Percentiles rank a stretch among this genome's conserved stretches.
Evolutionary conservation across 2,113 vertebrate species (phyloP).

Genomic region (Xyrauchen texanus): DNA sequence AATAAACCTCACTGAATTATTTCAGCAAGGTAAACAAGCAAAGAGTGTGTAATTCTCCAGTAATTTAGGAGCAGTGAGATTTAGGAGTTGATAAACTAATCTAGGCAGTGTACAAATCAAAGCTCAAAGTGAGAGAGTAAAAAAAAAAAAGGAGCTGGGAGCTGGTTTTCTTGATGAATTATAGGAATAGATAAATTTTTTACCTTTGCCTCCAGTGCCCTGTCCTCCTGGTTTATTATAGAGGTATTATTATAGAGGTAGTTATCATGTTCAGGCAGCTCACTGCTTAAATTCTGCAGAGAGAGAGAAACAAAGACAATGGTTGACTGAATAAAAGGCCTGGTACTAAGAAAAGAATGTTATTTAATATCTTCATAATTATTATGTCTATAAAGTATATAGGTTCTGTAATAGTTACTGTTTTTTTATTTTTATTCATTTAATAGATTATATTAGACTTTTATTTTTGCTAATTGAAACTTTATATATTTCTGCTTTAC

Average conservation of each 20-base stretch:
- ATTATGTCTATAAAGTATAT: too few species aligned
- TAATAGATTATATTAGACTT: too few species aligned
- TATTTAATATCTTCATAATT: too few species aligned
- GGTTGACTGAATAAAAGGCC: not conserved
- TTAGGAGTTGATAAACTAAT: conserved; percentile 7
- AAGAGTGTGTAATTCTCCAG: conserved; percentile 9
- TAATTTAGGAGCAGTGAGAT: conserved; percentile 8
- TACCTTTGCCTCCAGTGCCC: conserved; percentile 99
- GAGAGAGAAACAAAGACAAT: not conserved
- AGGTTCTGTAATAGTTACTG: too few species aligned
- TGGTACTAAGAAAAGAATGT: too few species aligned
- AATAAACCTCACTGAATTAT: conserved; percentile 22
- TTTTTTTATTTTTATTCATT: too few species aligned
- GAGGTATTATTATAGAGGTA: conserved; percentile 99
- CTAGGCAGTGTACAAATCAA: conserved; percentile 24
- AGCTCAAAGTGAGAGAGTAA: not conserved
- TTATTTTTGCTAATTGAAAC: too few species aligned
- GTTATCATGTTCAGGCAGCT: conserved; percentile 86
- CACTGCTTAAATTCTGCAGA: conserved; percentile 77
- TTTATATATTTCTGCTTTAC: too few species aligned
- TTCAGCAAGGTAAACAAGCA: conserved; percentile 4
- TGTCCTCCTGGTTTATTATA: conserved; percentile 99
- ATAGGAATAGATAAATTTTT: not conserved
- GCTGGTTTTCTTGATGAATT: too few species aligned
- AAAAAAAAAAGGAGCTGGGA: too few species aligned